A percentile compares a stretch with the other conserved stretches of the same genome.
phyloP scores from a whole-genome alignment of 1,140 invertebrate species.

The Bombus sylvicola region DNA sequence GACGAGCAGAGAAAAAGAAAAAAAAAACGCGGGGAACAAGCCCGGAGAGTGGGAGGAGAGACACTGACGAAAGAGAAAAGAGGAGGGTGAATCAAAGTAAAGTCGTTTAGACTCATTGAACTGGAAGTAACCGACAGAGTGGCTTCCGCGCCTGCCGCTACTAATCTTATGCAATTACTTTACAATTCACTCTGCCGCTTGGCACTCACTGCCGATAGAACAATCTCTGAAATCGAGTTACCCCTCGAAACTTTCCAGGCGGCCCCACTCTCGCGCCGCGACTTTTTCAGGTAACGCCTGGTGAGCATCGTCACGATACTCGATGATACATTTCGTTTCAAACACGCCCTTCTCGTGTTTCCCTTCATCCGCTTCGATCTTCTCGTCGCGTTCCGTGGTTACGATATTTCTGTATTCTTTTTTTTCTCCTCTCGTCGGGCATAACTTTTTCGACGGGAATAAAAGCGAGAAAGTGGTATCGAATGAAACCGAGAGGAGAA shows the following conservation, averaged over 20 bases:
- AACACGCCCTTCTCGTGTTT: conserved; percentile 12
- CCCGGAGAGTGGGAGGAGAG: conserved; percentile 35
- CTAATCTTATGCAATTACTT: conserved; percentile 84
- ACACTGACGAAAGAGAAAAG: conserved; percentile 48
- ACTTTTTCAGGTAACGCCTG: conserved; percentile 53
- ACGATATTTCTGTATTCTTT: no score
- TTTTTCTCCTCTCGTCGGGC: neutral
- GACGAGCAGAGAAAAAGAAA: conserved; percentile 30
- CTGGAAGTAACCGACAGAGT: conserved; percentile 83
- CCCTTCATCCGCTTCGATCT: neutral
- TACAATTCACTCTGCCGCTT: conserved; percentile 82
- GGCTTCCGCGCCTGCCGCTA: conserved; percentile 77
- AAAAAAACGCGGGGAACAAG: conserved; percentile 30
- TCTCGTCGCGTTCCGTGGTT: neutral
- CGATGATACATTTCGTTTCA: conserved; percentile 49
- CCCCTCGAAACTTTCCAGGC: conserved; percentile 66
- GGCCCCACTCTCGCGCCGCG: conserved; percentile 34
- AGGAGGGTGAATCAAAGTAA: conserved; percentile 77
- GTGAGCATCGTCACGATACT: conserved; percentile 52
- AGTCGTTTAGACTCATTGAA: conserved; percentile 81
- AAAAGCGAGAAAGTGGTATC: neutral
- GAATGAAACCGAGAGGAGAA: neutral
- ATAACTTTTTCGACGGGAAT: neutral
- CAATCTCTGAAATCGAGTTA: conserved; percentile 80
- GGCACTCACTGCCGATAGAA: conserved; percentile 79